These are phyloP conservation scores for Manduca sexta DNA, from an alignment of 1,140 invertebrate genomes.

Conservation along the genomic window DNA sequence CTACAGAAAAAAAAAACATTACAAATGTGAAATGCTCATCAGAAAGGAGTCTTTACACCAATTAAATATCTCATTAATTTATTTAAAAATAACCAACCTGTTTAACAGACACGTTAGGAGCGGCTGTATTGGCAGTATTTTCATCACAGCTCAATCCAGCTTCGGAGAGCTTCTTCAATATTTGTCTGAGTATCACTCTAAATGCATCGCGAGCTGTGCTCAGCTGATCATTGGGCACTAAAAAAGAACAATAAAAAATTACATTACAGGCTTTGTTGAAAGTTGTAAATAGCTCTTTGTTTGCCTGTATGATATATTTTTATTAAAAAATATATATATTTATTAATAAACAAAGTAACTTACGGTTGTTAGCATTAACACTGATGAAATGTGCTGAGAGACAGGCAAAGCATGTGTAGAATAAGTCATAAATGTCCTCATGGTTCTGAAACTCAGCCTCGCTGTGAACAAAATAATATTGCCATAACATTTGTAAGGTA, in stretches of 20 bases:
- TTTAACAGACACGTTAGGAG: constrained; percentile 60
- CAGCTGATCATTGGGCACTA: constrained; percentile 62
- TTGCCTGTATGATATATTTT: no score
- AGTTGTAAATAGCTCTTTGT: no score
- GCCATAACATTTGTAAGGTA: background rate
- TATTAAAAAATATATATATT: background rate
- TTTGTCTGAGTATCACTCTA: constrained; percentile 58
- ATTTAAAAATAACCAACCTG: constrained; percentile 48
- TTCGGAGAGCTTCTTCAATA: constrained; percentile 66
- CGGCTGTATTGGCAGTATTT: constrained; percentile 35
- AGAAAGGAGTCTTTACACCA: no score
- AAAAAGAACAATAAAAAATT: constrained; percentile 15
- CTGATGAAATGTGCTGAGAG: constrained; percentile 67
- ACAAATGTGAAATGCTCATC: no score
- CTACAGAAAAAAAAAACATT: constrained; percentile 33
- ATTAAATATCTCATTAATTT: no score
- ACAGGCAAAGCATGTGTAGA: constrained; percentile 70
- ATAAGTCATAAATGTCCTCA: constrained; percentile 61
- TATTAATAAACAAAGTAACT: constrained; percentile 32
- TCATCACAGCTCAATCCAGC: constrained; percentile 52
- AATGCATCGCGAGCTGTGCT: constrained; percentile 60
- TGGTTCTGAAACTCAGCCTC: constrained; percentile 67
- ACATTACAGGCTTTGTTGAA: no score
- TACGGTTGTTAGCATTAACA: constrained; percentile 58
- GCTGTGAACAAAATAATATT: constrained; percentile 35